A percentile compares a stretch with the other conserved stretches of the same genome.
Evolutionary conservation across 2,797 vertebrate genomes (phyloP).

Genomic region (Leptoclinus maculatus): DNA sequence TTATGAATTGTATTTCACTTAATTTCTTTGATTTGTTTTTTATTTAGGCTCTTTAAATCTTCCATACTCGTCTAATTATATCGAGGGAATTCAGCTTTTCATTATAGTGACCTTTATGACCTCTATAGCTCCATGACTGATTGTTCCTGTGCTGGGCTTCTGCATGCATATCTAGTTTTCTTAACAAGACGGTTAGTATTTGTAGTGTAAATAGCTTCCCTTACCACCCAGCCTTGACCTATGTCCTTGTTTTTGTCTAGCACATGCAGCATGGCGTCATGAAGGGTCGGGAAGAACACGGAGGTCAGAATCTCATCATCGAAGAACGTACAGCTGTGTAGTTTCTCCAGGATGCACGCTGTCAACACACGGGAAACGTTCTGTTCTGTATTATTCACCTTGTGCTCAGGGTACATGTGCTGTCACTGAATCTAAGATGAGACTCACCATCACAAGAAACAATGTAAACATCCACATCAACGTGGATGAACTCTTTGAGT

Average conservation of each 20-base stretch:
- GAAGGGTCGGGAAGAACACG: constrained; percentile 91
- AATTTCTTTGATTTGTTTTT: neutral
- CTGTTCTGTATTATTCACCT: neutral
- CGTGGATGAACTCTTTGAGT: constrained; percentile 89
- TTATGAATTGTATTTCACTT: neutral
- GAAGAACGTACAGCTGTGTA: constrained; percentile 89
- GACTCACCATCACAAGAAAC: constrained; percentile 89
- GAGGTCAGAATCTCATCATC: constrained; percentile 89
- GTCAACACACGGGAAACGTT: neutral
- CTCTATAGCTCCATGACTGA: neutral
- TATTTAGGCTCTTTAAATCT: neutral
- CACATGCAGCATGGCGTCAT: constrained; percentile 89
- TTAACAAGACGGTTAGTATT: neutral
- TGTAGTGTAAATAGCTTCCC: neutral
- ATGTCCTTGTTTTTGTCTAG: constrained; percentile 76
- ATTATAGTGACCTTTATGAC: neutral
- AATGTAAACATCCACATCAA: constrained; percentile 90
- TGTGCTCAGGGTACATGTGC: neutral
- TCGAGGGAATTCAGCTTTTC: neutral
- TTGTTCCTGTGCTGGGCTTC: neutral
- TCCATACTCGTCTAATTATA: neutral
- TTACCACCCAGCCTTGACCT: constrained; percentile 12
- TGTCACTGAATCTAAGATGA: neutral
- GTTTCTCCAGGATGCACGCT: constrained; percentile 90
- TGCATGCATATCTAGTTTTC: neutral